phyloP scores from a whole-genome alignment of 2,888 invertebrate species.

The Andrena fulva region DNA sequence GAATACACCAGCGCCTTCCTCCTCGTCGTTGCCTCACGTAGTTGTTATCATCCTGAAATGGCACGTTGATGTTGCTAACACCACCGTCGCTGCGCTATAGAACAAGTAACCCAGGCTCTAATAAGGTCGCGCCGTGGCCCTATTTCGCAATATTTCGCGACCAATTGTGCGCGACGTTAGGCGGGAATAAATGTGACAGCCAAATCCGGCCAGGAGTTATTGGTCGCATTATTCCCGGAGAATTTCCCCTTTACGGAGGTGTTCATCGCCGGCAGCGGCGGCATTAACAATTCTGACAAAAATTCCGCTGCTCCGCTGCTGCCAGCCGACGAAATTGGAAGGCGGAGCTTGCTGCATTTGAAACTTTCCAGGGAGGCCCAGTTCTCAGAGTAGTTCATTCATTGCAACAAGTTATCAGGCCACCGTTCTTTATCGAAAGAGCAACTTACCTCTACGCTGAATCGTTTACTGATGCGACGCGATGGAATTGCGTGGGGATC shows the following conservation, averaged over 20 bases:
- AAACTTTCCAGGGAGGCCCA: not conserved
- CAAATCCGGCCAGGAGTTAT: conserved; percentile 76
- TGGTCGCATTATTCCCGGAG: conserved; percentile 57
- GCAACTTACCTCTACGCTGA: too few relatives aligned
- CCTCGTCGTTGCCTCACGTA: conserved; percentile 37
- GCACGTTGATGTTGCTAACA: conserved; percentile 60
- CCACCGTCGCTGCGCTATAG: conserved; percentile 38
- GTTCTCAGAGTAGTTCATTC: not conserved
- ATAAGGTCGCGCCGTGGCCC: conserved; percentile 77
- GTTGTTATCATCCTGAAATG: conserved; percentile 59
- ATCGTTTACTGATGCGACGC: too few relatives aligned
- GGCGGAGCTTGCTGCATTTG: not conserved
- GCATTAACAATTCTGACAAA: conserved; percentile 54
- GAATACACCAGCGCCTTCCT: conserved; percentile 70
- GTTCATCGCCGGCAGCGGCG: not conserved
- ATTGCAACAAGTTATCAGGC: conserved; percentile 26
- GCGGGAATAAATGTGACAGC: conserved; percentile 76
- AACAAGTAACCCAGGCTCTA: conserved; percentile 63
- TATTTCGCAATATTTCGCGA: conserved; percentile 76
- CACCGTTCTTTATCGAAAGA: too few relatives aligned
- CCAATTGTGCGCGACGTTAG: conserved; percentile 75
- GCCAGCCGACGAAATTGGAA: not conserved
- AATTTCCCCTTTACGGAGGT: conserved; percentile 8
- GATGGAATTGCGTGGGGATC: too few relatives aligned
- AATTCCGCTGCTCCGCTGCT: not conserved